Evolutionary conservation across 2,888 invertebrate species (phyloP), one percentile per base, ranked within the genome.

Genomic region (Hyalella azteca): DNA sequence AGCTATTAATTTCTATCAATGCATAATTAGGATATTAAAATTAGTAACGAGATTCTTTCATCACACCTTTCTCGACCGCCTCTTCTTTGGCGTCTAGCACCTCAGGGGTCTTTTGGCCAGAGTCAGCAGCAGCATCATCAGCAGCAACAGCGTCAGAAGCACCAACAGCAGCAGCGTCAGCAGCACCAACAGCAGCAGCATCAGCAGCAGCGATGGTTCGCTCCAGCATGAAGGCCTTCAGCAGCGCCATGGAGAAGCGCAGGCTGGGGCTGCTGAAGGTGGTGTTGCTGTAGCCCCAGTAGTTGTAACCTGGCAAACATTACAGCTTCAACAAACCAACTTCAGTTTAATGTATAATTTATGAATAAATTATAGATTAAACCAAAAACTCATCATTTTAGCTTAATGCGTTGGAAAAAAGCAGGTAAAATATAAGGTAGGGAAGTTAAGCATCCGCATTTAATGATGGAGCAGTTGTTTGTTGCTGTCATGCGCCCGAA

Each of bases 191-290:
- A 3, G 5, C 66, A 22, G 19, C 3, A 36, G 29, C 66, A 36
- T n/a, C 32, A 2, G 29, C 66, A 36, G 66, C 66, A 66, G 66
- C 66, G 66, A 66, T 66, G 66, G 39, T 66, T 9, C 13, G 66
- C 19, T 66, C 36, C 66, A 66, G 66, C 39, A 66, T 9, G 13
- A 15, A 32, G 66, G 66, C 66, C 19, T 36, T 32, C 66, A 66
- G 66, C 39, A 66, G 39, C 1, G 66, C 32, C 36, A 66, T 9
- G 19, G 66, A 66, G 39, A 66, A 66, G 36, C 36, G 32, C 36
- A 66, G 36, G 39, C 36, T 66, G 3, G 39, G 66, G 39, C 19
- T 36, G 39, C 19, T 66, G 66, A 66, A 4, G 39, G 29, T 15
- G 3, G 66, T 13, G 36, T 32, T 32, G 36, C 66, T 66, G 66